A percentile compares a stretch with the other conserved stretches of the same genome.
These are phyloP conservation scores for Cryptus viduatorius DNA, from an alignment of 2,888 invertebrate genomes.

Conservation along the genomic window DNA sequence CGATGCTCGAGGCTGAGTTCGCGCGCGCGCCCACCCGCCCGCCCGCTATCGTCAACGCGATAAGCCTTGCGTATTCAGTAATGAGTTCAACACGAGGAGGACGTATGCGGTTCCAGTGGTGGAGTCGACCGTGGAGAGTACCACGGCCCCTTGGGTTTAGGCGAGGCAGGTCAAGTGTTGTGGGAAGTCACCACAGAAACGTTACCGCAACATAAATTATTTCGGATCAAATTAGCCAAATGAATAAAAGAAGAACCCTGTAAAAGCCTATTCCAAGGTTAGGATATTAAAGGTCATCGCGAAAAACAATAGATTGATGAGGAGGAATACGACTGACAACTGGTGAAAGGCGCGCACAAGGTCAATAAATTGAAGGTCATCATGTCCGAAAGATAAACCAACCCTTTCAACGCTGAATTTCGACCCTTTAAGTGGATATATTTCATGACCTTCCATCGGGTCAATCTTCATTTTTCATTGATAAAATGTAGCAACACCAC, in stretches of 20 bases:
- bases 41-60: conserved; percentile 33
- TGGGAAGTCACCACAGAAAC: conserved; percentile 44
- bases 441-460: too few species aligned
- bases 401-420: too few species aligned
- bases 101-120: conserved; percentile 17
- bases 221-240: conserved; percentile 43
- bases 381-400: too few species aligned
- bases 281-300: conserved; percentile 20
- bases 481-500: too few species aligned
- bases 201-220: conserved; percentile 47
- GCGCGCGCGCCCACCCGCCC: background rate
- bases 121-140: conserved; percentile 20
- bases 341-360: too few species aligned
- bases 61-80: conserved; percentile 42
- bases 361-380: too few species aligned
- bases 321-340: background rate
- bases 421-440: too few species aligned
- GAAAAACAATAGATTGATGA: background rate
- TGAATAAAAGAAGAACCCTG: conserved; percentile 12
- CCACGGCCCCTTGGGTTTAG: conserved; percentile 57
- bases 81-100: conserved; percentile 56
- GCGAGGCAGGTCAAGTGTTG: conserved; percentile 63
- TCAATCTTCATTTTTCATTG: too few species aligned
- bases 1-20: background rate
- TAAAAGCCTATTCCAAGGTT: conserved; percentile 2